phyloP scores from a whole-genome alignment of 2,797 vertebrate species.

The Chrosomus eos region DNA sequence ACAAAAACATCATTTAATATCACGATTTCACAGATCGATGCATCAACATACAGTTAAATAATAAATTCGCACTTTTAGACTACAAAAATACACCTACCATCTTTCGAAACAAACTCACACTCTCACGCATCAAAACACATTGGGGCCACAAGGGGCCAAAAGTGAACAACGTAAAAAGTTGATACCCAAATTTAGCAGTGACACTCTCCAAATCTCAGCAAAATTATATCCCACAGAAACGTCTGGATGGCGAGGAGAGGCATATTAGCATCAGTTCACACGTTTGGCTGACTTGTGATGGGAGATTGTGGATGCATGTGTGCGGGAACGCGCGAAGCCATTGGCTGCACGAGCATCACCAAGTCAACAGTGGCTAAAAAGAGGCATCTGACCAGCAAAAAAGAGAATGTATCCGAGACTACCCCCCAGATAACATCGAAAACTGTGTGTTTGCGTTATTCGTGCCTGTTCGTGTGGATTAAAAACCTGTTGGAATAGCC shows the following conservation, averaged over 20 bases:
- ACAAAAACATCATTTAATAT: slow-evolving; percentile 9
- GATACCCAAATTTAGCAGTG: background rate
- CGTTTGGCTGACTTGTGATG: background rate
- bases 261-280: background rate
- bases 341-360: slow-evolving; percentile 47
- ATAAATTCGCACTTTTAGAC: background rate
- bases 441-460: background rate
- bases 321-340: slow-evolving; percentile 57
- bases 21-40: background rate
- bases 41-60: background rate
- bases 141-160: slow-evolving; percentile 32
- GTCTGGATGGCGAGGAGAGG: background rate
- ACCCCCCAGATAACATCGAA: background rate
- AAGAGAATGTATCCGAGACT: background rate
- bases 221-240: too few relatives aligned
- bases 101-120: background rate
- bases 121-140: slow-evolving; percentile 20
- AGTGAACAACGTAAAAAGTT: slow-evolving; percentile 15
- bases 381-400: slow-evolving; percentile 24
- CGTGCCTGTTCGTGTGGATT: background rate
- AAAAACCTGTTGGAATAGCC: slow-evolving; percentile 55
- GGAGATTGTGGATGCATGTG: slow-evolving; percentile 47
- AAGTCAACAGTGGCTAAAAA: slow-evolving; percentile 37
- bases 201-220: background rate
- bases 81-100: too few relatives aligned